Evolutionary conservation across 2,888 invertebrate genomes (phyloP).

Genomic region (Caenorhabditis zanzibari): DNA sequence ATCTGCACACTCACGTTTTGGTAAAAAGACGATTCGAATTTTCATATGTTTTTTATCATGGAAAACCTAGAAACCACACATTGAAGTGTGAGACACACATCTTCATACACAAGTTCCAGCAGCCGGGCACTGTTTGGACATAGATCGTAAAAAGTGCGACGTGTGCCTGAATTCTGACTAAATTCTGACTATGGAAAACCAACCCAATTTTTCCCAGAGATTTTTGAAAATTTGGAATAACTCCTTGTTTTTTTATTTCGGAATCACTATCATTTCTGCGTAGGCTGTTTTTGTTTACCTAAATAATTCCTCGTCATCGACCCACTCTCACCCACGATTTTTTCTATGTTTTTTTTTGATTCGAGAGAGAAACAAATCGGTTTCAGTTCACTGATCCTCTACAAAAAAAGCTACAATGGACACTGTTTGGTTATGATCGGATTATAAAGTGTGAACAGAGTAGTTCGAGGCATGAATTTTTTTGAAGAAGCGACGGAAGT

Average conservation of each 20-base stretch:
- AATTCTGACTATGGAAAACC: background rate
- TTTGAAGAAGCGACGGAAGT: background rate
- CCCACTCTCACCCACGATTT: constrained; percentile 48
- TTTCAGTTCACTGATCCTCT: constrained; percentile 32
- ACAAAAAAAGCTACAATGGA: constrained; percentile 1
- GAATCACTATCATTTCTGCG: constrained; percentile 6
- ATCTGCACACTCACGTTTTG: constrained; percentile 32
- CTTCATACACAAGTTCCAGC: constrained; percentile 16
- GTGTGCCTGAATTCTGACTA: constrained; percentile 7
- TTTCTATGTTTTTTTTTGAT: constrained; percentile 17
- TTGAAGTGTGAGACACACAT: constrained; percentile 13
- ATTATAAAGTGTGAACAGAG: constrained; percentile 2
- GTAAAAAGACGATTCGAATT: constrained; percentile 13
- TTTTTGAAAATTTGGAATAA: background rate
- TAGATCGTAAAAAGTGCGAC: constrained; percentile 21
- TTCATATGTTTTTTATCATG: constrained; percentile 27
- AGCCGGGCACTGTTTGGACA: constrained; percentile 25
- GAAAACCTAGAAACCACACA: constrained; percentile 32
- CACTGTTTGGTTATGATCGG: constrained; percentile 5
- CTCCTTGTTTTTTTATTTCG: background rate
- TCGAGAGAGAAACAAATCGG: constrained; percentile 4
- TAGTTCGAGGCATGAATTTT: background rate
- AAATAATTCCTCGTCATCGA: background rate
- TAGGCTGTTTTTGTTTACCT: constrained; percentile 35
- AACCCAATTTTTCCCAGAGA: background rate